phyloP scores from a whole-genome alignment of 1,140 invertebrate genomes.

The Parapsyche elsis region DNA sequence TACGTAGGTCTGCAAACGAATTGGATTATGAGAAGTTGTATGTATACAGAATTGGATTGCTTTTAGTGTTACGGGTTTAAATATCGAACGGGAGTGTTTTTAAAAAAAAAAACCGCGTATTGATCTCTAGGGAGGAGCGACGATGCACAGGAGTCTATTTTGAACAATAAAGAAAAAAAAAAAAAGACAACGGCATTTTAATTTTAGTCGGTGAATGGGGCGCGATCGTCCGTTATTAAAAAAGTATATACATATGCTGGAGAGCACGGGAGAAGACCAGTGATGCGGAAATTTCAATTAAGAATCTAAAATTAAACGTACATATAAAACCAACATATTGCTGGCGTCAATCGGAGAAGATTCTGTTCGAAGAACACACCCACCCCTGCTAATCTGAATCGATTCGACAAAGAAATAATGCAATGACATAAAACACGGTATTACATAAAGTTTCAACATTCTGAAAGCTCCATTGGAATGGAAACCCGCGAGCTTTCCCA shows the following conservation, averaged over 20 bases:
- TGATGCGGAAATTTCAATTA: constrained; percentile 37
- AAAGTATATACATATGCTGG: neutral
- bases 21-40: too few species aligned
- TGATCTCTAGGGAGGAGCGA: neutral
- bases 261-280: neutral
- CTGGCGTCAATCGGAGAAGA: neutral
- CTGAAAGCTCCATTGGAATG: neutral
- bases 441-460: neutral
- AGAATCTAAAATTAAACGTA: constrained; percentile 31
- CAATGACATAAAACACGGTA: neutral
- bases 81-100: too few species aligned
- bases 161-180: neutral
- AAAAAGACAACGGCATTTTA: neutral
- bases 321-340: neutral
- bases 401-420: neutral
- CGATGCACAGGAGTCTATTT: too few species aligned
- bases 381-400: neutral
- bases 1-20: too few species aligned
- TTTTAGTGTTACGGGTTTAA: too few species aligned
- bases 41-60: too few species aligned
- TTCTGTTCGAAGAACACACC: neutral
- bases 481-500: neutral
- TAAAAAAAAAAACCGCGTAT: too few species aligned
- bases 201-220: neutral
- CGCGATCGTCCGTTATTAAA: neutral